phyloP scores from a whole-genome alignment of 2,888 invertebrate species.

The Eugnorisma glareosa region DNA sequence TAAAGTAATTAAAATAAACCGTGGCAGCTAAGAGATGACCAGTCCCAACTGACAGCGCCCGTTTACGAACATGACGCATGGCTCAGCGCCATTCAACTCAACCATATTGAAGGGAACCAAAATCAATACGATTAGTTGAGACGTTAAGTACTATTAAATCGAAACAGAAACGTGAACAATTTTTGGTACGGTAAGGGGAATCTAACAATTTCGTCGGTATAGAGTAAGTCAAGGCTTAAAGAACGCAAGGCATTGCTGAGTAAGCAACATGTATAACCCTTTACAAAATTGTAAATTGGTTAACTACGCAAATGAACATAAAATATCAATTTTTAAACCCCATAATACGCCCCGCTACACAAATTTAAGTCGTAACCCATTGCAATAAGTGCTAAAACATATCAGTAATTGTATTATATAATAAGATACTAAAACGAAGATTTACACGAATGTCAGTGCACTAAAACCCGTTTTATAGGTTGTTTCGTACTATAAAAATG shows the following conservation, averaged over 20 bases:
- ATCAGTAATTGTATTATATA: conserved; percentile 58
- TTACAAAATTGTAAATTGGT: conserved; percentile 35
- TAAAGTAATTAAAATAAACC: too few species aligned
- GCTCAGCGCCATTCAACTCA: too few species aligned
- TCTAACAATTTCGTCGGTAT: background rate
- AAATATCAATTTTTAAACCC: conserved; percentile 39
- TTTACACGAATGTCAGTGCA: conserved; percentile 76
- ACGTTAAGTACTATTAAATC: background rate
- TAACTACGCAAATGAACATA: conserved; percentile 31
- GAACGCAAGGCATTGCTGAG: background rate
- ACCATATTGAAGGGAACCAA: too few species aligned
- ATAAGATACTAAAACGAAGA: conserved; percentile 72
- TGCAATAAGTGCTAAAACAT: conserved; percentile 42
- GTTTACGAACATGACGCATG: too few species aligned
- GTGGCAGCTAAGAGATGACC: too few species aligned
- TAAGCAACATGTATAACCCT: background rate
- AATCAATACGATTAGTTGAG: too few species aligned
- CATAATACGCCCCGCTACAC: background rate
- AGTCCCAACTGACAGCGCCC: too few species aligned
- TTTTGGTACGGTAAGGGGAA: background rate
- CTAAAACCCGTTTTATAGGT: conserved; percentile 81
- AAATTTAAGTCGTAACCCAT: conserved; percentile 48
- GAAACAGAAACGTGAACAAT: background rate
- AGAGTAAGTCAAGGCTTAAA: background rate
- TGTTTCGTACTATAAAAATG: conserved; percentile 85